Base-by-base conservation (phyloP, 2,113 vertebrate species). In the Ranitomeya variabilis region DNA sequence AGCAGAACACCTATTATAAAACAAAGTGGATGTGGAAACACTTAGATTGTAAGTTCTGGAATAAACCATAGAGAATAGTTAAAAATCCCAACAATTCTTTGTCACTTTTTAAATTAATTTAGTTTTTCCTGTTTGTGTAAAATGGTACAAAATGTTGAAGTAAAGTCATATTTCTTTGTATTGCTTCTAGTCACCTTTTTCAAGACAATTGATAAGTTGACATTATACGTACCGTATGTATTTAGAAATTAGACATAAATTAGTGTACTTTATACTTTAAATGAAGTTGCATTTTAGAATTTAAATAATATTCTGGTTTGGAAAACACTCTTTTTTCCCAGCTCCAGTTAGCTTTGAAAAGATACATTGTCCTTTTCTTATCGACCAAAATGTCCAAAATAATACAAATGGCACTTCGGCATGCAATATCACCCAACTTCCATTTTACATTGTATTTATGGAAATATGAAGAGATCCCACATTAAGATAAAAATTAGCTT, bases 1-100 rank as follows among this genome's bases (percentile, higher is more conserved):
- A 93, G 96, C 93, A 90, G 89, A 74, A 57, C 37, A 0, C 87
- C 81, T 78, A 79, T 76, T 88, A 89, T 84, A 85, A 89, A 89
- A 79, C 77, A 62, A 79, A 85, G 82, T 85, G 26, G 81, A 79
- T 89, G 74, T 89, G 81, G 87, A 89, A 89, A 89, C 82, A 89
- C 82, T 88, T 89, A 66, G n/a, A 79, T 79, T 85, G 64, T 79
- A 69, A 60, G 71, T 89, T 85, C 79, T 85, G 45, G 76, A 69
- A 55, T 89, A 78, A 89, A 85, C 79, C 55, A 26, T 83, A 7
- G 55, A 88, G 67, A 60, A 82, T 82, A 62, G 67, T 87, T 60
- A 82, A 86, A 31, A 37, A 81, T 26, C n/a, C 62, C 26, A 45
- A 81, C 37, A 62, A 81, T 80, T 57, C 80, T 37, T 62, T 13